These are phyloP conservation scores for Mastomys natalensis DNA, from an alignment of 2,113 vertebrate genomes.

Conservation along the genomic window DNA sequence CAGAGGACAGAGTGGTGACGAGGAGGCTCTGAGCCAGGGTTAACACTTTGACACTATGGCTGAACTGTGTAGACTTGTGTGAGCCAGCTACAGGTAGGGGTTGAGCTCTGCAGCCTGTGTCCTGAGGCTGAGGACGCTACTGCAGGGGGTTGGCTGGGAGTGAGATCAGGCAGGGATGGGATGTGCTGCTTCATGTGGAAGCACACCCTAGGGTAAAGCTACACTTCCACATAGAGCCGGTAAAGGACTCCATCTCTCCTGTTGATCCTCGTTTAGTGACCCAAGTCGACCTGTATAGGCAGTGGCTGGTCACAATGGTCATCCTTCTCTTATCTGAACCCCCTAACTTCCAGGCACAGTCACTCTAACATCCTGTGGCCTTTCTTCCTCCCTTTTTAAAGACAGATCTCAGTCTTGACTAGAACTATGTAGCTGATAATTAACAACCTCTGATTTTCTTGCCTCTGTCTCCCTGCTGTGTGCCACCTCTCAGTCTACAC, in stretches of 20 bases:
- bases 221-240: not conserved
- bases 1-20: not conserved
- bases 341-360: not conserved
- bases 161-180: not conserved
- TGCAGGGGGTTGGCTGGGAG: not conserved
- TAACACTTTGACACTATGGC: rapidly evolving
- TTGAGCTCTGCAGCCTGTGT: not conserved
- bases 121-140: not conserved
- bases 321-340: not conserved
- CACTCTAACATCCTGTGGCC: not conserved
- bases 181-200: too few relatives aligned
- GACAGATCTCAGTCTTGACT: not conserved
- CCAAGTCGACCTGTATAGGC: not conserved
- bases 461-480: not conserved
- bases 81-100: rapidly evolving
- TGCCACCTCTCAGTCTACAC: not conserved
- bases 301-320: not conserved
- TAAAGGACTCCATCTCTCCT: not conserved
- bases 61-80: not conserved
- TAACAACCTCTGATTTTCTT: not conserved
- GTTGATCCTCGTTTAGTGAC: not conserved
- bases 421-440: not conserved
- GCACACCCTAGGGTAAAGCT: not conserved
- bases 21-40: too few relatives aligned
- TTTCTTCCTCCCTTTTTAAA: not conserved